phyloP scores from a whole-genome alignment of 1,140 invertebrate genomes.

The Aphaenogaster rudis region DNA sequence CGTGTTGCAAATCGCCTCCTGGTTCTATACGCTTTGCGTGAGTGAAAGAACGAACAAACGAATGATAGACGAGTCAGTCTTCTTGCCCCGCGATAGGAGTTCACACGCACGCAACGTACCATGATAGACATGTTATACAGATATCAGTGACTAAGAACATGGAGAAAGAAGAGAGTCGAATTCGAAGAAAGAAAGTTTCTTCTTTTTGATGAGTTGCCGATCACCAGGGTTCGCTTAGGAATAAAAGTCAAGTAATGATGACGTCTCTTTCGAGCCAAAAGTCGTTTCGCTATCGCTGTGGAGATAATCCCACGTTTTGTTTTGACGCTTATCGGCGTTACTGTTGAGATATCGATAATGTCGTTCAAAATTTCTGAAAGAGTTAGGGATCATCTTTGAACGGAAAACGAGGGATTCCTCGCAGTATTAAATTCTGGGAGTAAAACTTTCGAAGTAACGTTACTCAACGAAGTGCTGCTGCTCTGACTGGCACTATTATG shows the following conservation, averaged over 20 bases:
- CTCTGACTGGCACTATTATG: neutral
- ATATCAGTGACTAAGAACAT: neutral
- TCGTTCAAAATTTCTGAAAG: neutral
- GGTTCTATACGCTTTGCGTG: neutral
- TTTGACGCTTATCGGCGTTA: neutral
- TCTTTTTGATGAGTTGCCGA: neutral
- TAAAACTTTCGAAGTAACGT: neutral
- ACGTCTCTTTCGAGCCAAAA: conserved; percentile 10
- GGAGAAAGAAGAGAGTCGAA: neutral
- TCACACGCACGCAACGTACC: neutral
- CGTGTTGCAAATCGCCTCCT: conserved; percentile 27
- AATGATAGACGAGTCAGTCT: conserved; percentile 11
- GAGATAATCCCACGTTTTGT: neutral
- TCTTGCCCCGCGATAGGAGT: neutral
- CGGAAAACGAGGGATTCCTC: too few relatives aligned
- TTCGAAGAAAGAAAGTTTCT: neutral
- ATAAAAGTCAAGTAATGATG: conserved; percentile 4
- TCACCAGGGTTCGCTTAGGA: neutral
- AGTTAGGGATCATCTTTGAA: neutral
- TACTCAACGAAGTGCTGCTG: neutral
- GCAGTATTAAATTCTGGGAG: neutral
- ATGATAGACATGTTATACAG: neutral
- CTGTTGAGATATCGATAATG: neutral
- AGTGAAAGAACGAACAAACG: neutral
- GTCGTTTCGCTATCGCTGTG: neutral